phyloP scores from a whole-genome alignment of 2,797 vertebrate species.

The Antennarius maculatus region DNA sequence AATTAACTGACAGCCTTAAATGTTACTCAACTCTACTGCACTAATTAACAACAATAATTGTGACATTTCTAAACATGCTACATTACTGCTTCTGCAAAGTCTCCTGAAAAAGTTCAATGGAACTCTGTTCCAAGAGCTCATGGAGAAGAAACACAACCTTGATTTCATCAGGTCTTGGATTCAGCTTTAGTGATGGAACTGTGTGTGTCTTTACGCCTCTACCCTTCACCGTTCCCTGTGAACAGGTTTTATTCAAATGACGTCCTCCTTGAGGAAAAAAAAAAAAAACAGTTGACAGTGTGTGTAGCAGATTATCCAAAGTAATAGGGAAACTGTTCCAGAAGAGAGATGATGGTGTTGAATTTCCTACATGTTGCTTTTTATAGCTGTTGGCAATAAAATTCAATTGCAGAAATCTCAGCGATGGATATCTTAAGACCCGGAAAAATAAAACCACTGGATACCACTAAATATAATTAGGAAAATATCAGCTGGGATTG shows the following conservation, averaged over 20 bases:
- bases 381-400: neutral
- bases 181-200: neutral
- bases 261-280: constrained; percentile 12
- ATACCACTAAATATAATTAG: constrained; percentile 3
- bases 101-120: neutral
- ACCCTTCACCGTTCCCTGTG: neutral
- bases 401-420: constrained; percentile 8
- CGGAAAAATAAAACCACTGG: neutral
- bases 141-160: neutral
- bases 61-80: neutral
- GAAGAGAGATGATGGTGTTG: neutral
- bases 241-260: constrained; percentile 13
- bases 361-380: constrained; percentile 5
- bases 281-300: constrained; percentile 4
- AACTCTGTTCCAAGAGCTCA: neutral
- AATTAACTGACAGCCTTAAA: neutral
- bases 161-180: neutral
- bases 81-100: constrained; percentile 6
- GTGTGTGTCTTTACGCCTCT: neutral
- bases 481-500: constrained; percentile 4
- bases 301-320: constrained; percentile 8
- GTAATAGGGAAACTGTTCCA: constrained; percentile 14
- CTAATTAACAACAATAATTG: constrained; percentile 17
- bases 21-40: neutral
- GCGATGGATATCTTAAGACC: constrained; percentile 4